phyloP scores from a whole-genome alignment of 2,113 vertebrate species.

The Onychorhynchus coronatus region DNA sequence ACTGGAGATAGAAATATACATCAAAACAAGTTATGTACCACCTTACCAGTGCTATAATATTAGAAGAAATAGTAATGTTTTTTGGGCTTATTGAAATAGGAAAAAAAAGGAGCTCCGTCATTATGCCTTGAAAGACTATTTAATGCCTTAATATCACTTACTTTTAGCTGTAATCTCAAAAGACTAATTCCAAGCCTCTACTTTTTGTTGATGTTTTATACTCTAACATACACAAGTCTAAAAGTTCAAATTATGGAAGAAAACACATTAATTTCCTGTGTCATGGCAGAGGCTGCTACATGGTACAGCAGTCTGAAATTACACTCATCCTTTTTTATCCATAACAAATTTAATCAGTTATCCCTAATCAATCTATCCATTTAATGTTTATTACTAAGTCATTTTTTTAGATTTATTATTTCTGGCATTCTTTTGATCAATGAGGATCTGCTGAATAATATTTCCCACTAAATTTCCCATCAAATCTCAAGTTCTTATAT shows the following conservation, averaged over 20 bases:
- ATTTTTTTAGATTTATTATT: not conserved
- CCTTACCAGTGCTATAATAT: not conserved
- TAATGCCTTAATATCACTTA: not conserved
- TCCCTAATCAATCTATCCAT: not conserved
- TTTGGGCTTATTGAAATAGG: not conserved
- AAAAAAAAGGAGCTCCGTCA: not conserved
- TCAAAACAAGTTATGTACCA: not conserved
- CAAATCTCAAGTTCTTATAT: not conserved
- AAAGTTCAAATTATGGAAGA: not conserved
- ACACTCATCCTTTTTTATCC: not conserved
- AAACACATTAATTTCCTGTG: not conserved
- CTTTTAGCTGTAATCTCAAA: not conserved
- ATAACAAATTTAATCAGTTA: not conserved
- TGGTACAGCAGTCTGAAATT: not conserved
- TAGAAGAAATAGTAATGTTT: not conserved
- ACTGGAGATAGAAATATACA: not conserved
- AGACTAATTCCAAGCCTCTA: not conserved
- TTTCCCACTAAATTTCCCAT: not conserved
- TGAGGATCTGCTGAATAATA: not conserved
- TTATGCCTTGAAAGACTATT: not conserved
- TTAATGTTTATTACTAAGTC: not conserved
- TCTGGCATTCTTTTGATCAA: not conserved
- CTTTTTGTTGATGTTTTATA: not conserved
- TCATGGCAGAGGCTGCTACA: not conserved
- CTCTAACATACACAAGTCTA: not conserved